Evolutionary conservation across 2,888 invertebrate genomes (phyloP).

Genomic region (Crepidodera aurea): DNA sequence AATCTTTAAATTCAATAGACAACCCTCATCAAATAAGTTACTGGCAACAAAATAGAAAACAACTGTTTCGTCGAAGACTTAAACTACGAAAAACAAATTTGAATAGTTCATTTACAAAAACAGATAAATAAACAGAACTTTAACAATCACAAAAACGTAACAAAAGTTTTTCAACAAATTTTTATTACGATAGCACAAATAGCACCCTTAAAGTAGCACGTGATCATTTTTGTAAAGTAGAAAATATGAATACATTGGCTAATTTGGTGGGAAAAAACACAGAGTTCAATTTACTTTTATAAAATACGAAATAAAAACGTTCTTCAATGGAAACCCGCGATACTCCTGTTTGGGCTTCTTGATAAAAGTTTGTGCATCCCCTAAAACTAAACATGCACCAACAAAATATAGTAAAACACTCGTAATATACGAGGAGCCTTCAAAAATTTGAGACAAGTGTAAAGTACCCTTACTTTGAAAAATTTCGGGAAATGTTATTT

Average conservation of each 20-base stretch:
- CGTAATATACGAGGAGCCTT: too few species aligned
- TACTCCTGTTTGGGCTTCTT: too few species aligned
- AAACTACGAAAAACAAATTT: slow-evolving; percentile 27
- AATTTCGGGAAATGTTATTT: too few species aligned
- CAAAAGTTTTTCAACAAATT: slow-evolving; percentile 27
- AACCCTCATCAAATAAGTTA: slow-evolving; percentile 29
- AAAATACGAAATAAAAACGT: too few species aligned
- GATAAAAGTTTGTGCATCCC: too few species aligned
- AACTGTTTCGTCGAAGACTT: slow-evolving; percentile 7
- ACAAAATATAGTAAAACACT: too few species aligned
- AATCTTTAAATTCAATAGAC: slow-evolving; percentile 39
- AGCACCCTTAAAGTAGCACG: slow-evolving; percentile 27
- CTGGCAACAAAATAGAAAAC: slow-evolving; percentile 20
- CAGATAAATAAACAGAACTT: slow-evolving; percentile 34
- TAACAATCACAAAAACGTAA: slow-evolving; percentile 34
- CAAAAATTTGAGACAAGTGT: too few species aligned
- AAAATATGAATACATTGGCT: background rate
- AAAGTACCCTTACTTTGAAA: too few species aligned
- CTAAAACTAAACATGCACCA: too few species aligned
- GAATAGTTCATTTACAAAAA: slow-evolving; percentile 35
- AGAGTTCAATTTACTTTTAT: too few species aligned
- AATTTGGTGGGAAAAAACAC: too few species aligned
- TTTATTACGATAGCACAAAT: slow-evolving; percentile 10
- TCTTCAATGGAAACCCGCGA: too few species aligned
- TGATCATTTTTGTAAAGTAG: slow-evolving; percentile 2